phyloP scores from a whole-genome alignment of 2,888 invertebrate species.

The Microplitis manilae region DNA sequence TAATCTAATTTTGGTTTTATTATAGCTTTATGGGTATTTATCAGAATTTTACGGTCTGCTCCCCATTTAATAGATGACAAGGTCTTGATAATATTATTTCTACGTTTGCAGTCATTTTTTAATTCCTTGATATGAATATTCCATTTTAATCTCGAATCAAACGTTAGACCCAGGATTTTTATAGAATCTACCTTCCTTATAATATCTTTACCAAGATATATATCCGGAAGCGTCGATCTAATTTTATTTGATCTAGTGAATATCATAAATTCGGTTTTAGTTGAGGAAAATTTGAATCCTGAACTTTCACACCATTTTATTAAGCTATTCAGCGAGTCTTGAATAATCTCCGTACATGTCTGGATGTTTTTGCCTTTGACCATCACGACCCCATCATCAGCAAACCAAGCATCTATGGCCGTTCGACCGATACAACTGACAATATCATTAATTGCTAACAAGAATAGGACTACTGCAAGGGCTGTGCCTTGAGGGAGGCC shows the following conservation, averaged over 20 bases:
- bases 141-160: constrained; percentile 45
- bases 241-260: constrained; percentile 13
- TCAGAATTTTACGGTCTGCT: constrained; percentile 24
- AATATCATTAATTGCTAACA: neutral
- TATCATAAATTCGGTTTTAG: constrained; percentile 28
- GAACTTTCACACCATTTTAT: no score
- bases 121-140: constrained; percentile 33
- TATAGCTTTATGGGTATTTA: constrained; percentile 43
- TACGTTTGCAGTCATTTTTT: constrained; percentile 24
- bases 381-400: no score
- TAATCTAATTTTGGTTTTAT: constrained; percentile 46
- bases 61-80: constrained; percentile 37
- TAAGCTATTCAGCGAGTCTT: no score
- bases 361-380: no score
- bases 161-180: constrained; percentile 39
- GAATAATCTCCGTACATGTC: neutral
- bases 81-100: constrained; percentile 35
- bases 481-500: neutral
- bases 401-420: no score
- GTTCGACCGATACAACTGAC: no score
- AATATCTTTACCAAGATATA: neutral
- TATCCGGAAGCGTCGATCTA: neutral
- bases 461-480: neutral
- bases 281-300: constrained; percentile 36
- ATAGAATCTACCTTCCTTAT: neutral